phyloP scores from a whole-genome alignment of 2,888 invertebrate genomes.

The Periphyllus acericola region DNA sequence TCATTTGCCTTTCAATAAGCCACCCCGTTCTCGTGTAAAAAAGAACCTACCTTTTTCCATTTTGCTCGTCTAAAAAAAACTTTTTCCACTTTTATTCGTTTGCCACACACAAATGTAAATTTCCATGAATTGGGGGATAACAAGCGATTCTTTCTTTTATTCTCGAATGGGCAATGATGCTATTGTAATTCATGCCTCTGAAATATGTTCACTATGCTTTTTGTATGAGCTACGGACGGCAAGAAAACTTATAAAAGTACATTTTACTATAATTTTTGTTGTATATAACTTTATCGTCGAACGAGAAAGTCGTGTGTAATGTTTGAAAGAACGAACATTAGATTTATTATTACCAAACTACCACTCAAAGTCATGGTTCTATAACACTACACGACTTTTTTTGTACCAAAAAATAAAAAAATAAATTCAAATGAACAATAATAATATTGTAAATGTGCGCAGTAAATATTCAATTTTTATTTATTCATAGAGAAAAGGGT shows the following conservation, averaged over 20 bases:
- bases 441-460: not conserved
- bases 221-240: not conserved
- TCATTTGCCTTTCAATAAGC: slow-evolving; percentile 61
- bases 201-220: slow-evolving; percentile 34
- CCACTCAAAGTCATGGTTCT: not conserved
- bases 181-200: slow-evolving; percentile 34
- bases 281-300: not conserved
- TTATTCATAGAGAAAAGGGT: not conserved
- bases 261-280: slow-evolving; percentile 3
- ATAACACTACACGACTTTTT: not conserved
- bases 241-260: slow-evolving; percentile 30
- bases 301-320: not conserved
- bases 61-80: slow-evolving; percentile 41
- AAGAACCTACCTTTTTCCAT: slow-evolving; percentile 44
- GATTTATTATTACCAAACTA: not conserved
- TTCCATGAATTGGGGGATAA: slow-evolving; percentile 36
- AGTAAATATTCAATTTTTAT: not conserved
- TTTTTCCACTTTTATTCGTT: slow-evolving; percentile 50
- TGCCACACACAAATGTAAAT: slow-evolving; percentile 49
- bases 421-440: not conserved
- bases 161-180: not conserved
- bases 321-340: not conserved
- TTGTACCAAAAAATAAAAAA: not conserved
- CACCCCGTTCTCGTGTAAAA: slow-evolving; percentile 46
- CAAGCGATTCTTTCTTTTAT: slow-evolving; percentile 47